Percentiles rank a stretch among this genome's conserved stretches.
Evolutionary conservation across 2,888 invertebrate species (phyloP).

Genomic region (Rotaria magnacalcarata): DNA sequence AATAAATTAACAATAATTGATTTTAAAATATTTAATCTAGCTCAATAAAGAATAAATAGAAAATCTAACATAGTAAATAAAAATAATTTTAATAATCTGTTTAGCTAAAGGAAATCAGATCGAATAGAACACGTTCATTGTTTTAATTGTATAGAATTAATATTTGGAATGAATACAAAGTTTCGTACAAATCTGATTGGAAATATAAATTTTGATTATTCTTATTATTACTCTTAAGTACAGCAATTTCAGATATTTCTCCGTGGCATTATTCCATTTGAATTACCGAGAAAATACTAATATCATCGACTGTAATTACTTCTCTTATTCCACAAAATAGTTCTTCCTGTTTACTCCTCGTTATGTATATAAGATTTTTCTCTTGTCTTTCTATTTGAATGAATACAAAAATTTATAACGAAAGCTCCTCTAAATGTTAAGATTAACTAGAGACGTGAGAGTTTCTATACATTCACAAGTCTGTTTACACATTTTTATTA

Average conservation of each 20-base stretch:
- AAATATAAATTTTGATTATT: neutral
- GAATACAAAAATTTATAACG: too few species aligned
- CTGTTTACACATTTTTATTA: too few species aligned
- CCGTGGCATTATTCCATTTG: neutral
- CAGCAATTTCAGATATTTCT: neutral
- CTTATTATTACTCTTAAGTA: neutral
- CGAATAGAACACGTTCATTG: neutral
- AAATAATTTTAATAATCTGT: conserved; percentile 1
- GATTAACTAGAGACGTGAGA: too few species aligned
- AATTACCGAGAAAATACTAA: neutral
- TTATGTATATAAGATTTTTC: neutral
- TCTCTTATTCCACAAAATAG: neutral
- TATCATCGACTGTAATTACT: neutral
- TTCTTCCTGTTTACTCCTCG: neutral
- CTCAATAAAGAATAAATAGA: neutral
- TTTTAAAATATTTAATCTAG: neutral
- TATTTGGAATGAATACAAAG: neutral
- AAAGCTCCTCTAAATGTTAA: too few species aligned
- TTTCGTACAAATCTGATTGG: neutral
- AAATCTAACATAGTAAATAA: neutral
- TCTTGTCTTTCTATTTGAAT: too few species aligned
- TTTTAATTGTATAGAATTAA: neutral
- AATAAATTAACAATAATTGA: neutral
- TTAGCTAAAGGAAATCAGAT: neutral
- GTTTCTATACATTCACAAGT: too few species aligned